Conservation (phyloP, 2,113 vertebrate species). For the Entomyzon cyanotis region DNA sequence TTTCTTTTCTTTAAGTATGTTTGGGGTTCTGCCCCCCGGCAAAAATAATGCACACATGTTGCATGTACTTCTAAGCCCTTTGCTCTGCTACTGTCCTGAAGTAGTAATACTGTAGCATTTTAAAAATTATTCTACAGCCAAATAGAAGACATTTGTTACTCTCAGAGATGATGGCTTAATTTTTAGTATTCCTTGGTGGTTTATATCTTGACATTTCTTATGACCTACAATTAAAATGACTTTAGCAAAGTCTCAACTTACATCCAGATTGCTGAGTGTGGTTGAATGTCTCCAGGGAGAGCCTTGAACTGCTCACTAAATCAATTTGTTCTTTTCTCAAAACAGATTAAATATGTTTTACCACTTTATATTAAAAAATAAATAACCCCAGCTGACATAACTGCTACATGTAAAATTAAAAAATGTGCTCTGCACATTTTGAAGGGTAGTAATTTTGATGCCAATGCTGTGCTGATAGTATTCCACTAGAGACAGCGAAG, state of each 20-base stretch:
- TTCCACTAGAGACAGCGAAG: slow-evolving; percentile 37
- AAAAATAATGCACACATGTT: not conserved
- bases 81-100: not conserved
- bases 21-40: not conserved
- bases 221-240: slow-evolving; percentile 49
- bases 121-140: not conserved
- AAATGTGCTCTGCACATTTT: not conserved
- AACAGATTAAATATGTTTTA: slow-evolving; percentile 57
- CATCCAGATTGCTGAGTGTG: slow-evolving; percentile 27
- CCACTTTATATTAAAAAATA: slow-evolving; percentile 47
- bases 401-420: slow-evolving; percentile 10
- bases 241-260: slow-evolving; percentile 22
- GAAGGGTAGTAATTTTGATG: slow-evolving; percentile 50
- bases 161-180: slow-evolving; percentile 33
- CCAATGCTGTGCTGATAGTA: slow-evolving; percentile 3
- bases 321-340: slow-evolving; percentile 54
- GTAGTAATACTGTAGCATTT: not conserved
- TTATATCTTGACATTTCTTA: slow-evolving; percentile 42
- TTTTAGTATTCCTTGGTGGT: slow-evolving; percentile 52
- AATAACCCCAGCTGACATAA: slow-evolving; percentile 32
- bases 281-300: slow-evolving; percentile 36
- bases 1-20: not conserved
- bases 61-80: not conserved
- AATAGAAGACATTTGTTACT: not conserved
- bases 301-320: slow-evolving; percentile 34